A percentile compares a stretch with the other conserved stretches of the same genome.
Evolutionary conservation across 2,113 vertebrate species (phyloP).

Genomic region (Helogale parvula): DNA sequence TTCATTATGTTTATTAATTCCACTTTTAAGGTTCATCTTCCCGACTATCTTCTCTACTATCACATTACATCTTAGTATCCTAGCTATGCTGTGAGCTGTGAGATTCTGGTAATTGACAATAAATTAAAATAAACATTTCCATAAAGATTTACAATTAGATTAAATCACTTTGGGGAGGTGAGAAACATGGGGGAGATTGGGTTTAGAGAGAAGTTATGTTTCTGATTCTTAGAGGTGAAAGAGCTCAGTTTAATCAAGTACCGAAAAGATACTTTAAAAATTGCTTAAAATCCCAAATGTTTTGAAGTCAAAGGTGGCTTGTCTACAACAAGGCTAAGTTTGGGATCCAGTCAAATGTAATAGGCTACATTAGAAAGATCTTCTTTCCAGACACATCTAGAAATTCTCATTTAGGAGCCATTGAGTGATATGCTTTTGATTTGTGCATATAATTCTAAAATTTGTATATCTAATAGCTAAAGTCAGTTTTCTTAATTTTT

Average conservation of each 20-base stretch:
- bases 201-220: not conserved
- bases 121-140: conserved; percentile 23
- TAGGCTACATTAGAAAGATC: not conserved
- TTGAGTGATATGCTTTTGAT: conserved; percentile 17
- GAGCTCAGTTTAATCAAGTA: not conserved
- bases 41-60: not conserved
- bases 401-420: conserved; percentile 39
- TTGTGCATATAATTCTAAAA: conserved; percentile 49
- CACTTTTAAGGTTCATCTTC: conserved; percentile 20
- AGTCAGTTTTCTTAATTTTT: conserved; percentile 23
- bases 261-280: conserved; percentile 41
- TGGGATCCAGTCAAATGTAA: conserved; percentile 40
- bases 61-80: not conserved
- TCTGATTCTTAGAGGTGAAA: conserved; percentile 1
- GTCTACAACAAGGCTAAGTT: not conserved
- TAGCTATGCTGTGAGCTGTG: not conserved
- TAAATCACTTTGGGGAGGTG: not conserved
- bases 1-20: conserved; percentile 7
- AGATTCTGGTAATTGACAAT: not conserved
- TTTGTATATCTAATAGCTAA: conserved; percentile 19
- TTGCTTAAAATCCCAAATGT: conserved; percentile 27
- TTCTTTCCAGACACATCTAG: conserved; percentile 1
- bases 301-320: not conserved
- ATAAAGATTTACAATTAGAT: conserved; percentile 17
- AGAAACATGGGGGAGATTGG: not conserved